These are phyloP conservation scores for Caenorhabditis briggsae DNA, from an alignment of 1,140 invertebrate species.

Conservation along the genomic window DNA sequence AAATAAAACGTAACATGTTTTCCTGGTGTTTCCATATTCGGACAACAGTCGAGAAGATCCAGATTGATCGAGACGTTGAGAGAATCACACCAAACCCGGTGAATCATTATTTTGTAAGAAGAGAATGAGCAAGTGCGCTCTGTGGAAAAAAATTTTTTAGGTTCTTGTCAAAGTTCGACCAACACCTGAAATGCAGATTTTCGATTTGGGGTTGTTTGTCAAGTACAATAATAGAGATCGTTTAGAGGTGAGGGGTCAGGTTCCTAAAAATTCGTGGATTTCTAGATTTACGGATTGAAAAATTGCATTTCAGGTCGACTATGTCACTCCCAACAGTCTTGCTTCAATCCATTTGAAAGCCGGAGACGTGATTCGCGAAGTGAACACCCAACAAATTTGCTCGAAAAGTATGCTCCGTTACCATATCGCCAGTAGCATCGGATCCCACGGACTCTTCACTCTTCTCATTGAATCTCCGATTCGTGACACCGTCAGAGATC, in stretches of 20 bases:
- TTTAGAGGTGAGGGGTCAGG: not conserved
- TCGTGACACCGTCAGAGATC: constrained; percentile 19
- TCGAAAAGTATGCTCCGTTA: constrained; percentile 49
- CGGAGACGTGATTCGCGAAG: constrained; percentile 14
- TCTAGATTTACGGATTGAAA: too few species aligned
- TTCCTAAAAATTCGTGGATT: too few species aligned
- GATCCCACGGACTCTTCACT: not conserved
- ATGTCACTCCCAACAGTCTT: constrained; percentile 34
- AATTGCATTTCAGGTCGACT: constrained; percentile 20
- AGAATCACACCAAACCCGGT: constrained; percentile 34
- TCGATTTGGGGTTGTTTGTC: constrained; percentile 41
- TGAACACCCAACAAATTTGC: not conserved
- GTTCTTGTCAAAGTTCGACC: not conserved
- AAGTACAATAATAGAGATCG: constrained; percentile 49
- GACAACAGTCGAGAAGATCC: constrained; percentile 38
- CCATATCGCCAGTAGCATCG: constrained; percentile 36
- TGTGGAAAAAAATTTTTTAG: not conserved
- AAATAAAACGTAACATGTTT: constrained; percentile 35
- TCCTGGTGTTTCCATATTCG: constrained; percentile 48
- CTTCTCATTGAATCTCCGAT: constrained; percentile 40
- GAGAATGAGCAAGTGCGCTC: not conserved
- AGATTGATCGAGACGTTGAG: constrained; percentile 27
- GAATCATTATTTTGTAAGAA: constrained; percentile 43
- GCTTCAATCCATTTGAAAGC: constrained; percentile 35
- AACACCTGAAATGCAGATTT: constrained; percentile 35